Conservation (phyloP, 2,888 invertebrate species). For the Protonemura montana region DNA sequence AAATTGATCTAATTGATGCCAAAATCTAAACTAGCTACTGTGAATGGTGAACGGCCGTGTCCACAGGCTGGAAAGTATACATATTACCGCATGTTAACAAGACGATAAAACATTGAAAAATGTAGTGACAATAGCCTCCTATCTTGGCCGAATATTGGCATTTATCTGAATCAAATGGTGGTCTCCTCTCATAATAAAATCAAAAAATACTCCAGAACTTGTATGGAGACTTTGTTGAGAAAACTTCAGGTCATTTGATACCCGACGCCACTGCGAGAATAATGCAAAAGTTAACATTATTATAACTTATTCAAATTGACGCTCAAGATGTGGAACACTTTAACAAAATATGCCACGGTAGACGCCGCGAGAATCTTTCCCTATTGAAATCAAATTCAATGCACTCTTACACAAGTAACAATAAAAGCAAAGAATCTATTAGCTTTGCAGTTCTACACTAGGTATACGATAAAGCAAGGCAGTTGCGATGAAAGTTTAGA, state of each 20-base stretch:
- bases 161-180: too few relatives aligned
- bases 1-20: too few relatives aligned
- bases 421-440: slow-evolving; percentile 5
- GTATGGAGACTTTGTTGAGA: too few relatives aligned
- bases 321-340: neutral
- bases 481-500: neutral
- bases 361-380: neutral
- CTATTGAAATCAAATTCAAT: neutral
- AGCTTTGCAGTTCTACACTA: neutral
- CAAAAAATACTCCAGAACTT: too few relatives aligned
- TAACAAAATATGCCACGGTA: neutral
- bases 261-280: neutral
- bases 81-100: too few relatives aligned
- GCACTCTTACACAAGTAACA: neutral
- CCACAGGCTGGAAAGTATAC: too few relatives aligned
- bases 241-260: neutral
- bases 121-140: too few relatives aligned
- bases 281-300: neutral
- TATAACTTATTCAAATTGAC: slow-evolving; percentile 4
- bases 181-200: too few relatives aligned
- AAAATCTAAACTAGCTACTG: too few relatives aligned
- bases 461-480: neutral
- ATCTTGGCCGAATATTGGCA: too few relatives aligned
- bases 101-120: too few relatives aligned
- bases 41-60: too few relatives aligned